These are phyloP conservation scores for Pomatostomus ruficeps DNA, from an alignment of 2,113 vertebrate species.

Conservation along the genomic window DNA sequence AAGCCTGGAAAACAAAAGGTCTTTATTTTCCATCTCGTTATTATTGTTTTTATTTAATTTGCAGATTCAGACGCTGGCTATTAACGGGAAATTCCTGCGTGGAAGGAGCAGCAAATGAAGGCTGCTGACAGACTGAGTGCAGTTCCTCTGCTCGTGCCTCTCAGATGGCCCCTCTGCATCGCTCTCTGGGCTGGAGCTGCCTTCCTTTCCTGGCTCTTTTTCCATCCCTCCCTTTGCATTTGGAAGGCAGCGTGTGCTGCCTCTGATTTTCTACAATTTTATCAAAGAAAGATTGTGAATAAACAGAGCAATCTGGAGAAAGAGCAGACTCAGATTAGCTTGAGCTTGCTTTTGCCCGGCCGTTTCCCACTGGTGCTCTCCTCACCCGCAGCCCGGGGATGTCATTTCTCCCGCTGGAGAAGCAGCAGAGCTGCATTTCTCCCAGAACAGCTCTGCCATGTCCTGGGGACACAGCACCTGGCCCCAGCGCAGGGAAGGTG, in stretches of 20 bases:
- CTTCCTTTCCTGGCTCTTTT: neutral
- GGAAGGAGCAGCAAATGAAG: neutral
- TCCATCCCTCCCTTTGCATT: neutral
- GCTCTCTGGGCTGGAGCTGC: neutral
- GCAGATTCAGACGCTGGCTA: neutral
- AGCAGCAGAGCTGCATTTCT: neutral
- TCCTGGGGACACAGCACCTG: fast-evolving
- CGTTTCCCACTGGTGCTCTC: neutral
- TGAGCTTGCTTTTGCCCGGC: neutral
- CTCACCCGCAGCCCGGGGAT: neutral
- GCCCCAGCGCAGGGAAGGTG: neutral
- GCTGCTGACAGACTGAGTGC: neutral
- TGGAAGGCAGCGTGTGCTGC: neutral
- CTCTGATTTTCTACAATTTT: slow-evolving; percentile 29
- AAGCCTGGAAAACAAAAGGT: neutral
- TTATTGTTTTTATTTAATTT: neutral
- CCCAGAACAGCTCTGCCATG: neutral
- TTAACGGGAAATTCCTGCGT: neutral
- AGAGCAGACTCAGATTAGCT: neutral
- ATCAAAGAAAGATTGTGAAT: neutral
- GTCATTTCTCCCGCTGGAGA: neutral
- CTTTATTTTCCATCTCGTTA: neutral
- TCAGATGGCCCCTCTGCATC: neutral
- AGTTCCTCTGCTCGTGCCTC: neutral
- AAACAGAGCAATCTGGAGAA: slow-evolving; percentile 4